Percentiles rank a stretch among this genome's conserved stretches.
Conservation (phyloP, 2,888 invertebrate genomes). For the Agonopterix alstromeriana region DNA sequence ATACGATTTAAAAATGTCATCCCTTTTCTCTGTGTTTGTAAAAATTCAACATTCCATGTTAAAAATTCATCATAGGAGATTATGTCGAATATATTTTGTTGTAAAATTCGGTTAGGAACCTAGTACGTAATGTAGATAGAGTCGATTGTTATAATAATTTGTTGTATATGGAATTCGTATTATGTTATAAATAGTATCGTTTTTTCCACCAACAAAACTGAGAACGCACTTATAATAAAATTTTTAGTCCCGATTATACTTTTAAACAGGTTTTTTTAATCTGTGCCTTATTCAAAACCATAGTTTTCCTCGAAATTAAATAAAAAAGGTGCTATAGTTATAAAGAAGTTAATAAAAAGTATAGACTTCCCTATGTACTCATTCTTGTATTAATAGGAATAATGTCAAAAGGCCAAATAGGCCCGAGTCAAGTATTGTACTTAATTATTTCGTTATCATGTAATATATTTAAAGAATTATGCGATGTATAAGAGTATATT, state of each 20-base stretch:
- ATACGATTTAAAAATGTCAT: too few relatives aligned
- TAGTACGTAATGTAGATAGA: slow-evolving; percentile 15
- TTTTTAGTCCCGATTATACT: not conserved
- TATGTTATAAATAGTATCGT: slow-evolving; percentile 62
- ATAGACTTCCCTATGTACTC: slow-evolving; percentile 5
- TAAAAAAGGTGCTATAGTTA: slow-evolving; percentile 45
- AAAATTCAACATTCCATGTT: too few relatives aligned
- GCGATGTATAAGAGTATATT: slow-evolving; percentile 58
- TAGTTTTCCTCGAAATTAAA: slow-evolving; percentile 22
- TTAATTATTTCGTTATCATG: slow-evolving; percentile 56
- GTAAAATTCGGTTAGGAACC: not conserved
- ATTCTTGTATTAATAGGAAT: slow-evolving; percentile 27
- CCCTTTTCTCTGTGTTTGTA: too few relatives aligned
- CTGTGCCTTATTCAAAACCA: slow-evolving; percentile 23
- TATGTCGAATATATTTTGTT: not conserved
- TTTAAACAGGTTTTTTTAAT: slow-evolving; percentile 4
- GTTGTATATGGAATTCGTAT: slow-evolving; percentile 60
- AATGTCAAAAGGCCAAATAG: slow-evolving; percentile 51
- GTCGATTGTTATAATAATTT: slow-evolving; percentile 5
- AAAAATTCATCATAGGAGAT: too few relatives aligned
- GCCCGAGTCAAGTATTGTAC: slow-evolving; percentile 69
- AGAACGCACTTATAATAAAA: not conserved
- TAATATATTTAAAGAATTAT: slow-evolving; percentile 61
- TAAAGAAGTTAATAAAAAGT: slow-evolving; percentile 17
- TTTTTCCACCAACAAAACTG: slow-evolving; percentile 51